phyloP scores from a whole-genome alignment of 2,797 vertebrate genomes.

The Balearica regulorum region DNA sequence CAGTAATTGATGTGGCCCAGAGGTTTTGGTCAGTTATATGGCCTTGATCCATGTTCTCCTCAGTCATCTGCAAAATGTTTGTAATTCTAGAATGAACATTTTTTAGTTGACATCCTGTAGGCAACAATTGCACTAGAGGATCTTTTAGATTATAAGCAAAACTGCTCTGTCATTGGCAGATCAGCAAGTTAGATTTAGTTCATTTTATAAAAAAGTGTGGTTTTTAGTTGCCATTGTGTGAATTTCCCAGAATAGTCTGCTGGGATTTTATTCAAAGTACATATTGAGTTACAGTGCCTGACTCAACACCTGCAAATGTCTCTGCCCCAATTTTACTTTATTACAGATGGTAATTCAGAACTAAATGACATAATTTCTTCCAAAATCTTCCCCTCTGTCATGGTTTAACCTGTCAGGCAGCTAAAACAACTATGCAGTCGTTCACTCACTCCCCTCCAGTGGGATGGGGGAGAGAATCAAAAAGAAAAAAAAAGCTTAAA shows the following conservation, averaged over 20 bases:
- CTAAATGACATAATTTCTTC: background rate
- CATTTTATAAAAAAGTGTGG: background rate
- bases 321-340: background rate
- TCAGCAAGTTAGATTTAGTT: background rate
- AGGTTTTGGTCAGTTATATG: fast-evolving
- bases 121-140: background rate
- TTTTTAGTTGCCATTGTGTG: background rate
- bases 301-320: background rate
- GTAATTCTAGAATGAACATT: background rate
- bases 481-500: no score
- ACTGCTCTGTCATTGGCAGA: background rate
- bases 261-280: background rate
- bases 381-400: background rate
- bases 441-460: no score
- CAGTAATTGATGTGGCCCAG: background rate
- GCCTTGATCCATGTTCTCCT: background rate
- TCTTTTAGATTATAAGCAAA: background rate
- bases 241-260: background rate
- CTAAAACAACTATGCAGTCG: no score
- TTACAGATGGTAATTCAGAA: background rate
- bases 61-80: background rate
- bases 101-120: background rate
- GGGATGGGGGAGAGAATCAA: no score
- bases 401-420: no score
- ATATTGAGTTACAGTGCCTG: background rate